Percentiles rank a stretch among this genome's conserved stretches.
Conservation (phyloP, 1,140 invertebrate species). For the Philotrypesis tridentata region DNA sequence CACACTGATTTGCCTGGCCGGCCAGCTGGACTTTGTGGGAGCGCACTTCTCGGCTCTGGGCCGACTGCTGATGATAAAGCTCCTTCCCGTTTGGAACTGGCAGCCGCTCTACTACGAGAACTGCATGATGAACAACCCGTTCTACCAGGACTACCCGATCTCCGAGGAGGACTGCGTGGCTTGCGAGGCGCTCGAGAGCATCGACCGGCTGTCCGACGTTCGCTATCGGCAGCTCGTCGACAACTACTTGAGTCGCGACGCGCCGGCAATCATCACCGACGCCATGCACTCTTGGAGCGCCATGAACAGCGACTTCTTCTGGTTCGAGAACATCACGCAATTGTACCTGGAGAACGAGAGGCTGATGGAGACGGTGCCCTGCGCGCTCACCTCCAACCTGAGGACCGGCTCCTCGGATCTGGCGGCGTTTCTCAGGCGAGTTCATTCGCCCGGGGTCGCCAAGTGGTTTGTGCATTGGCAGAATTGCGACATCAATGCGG, state of each 20-base stretch:
- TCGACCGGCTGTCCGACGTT: slow-evolving; percentile 79
- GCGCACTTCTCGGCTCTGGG: slow-evolving; percentile 77
- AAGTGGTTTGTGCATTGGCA: slow-evolving; percentile 90
- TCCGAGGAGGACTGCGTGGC: slow-evolving; percentile 77
- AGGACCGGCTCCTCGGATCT: slow-evolving; percentile 79
- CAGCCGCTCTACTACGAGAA: slow-evolving; percentile 83
- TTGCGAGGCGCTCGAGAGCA: slow-evolving; percentile 77
- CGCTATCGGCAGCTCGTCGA: slow-evolving; percentile 79
- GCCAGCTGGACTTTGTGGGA: slow-evolving; percentile 74
- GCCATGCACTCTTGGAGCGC: slow-evolving; percentile 81
- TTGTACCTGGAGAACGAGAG: slow-evolving; percentile 77
- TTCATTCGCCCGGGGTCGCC: slow-evolving; percentile 79
- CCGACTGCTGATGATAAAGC: slow-evolving; percentile 79
- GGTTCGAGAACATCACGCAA: slow-evolving; percentile 80
- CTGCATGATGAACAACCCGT: slow-evolving; percentile 82
- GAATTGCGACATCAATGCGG: slow-evolving; percentile 86
- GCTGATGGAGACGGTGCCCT: slow-evolving; percentile 79
- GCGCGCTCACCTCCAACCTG: slow-evolving; percentile 82
- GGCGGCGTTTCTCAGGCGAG: slow-evolving; percentile 78
- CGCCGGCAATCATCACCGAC: slow-evolving; percentile 83
- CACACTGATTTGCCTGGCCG: slow-evolving; percentile 69
- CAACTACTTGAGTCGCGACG: slow-evolving; percentile 80
- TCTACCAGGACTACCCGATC: slow-evolving; percentile 74
- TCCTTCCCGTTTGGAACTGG: slow-evolving; percentile 87
- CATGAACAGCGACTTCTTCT: slow-evolving; percentile 78